Conservation (phyloP, 2,113 vertebrate species). For the Centrocercus urophasianus region DNA sequence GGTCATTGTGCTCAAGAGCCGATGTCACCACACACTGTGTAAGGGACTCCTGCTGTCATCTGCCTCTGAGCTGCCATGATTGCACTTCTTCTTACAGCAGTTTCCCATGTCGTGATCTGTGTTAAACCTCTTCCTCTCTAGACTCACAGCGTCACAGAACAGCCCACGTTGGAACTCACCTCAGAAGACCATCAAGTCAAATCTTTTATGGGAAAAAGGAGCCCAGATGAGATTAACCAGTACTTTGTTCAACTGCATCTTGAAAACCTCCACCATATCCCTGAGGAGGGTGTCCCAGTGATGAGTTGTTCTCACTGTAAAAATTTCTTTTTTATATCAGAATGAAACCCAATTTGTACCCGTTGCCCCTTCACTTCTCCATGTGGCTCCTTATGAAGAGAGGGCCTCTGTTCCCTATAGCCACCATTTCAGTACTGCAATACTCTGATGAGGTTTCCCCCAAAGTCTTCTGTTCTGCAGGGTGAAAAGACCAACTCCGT, state of each 20-base stretch:
- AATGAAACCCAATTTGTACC: not conserved
- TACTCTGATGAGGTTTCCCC: not conserved
- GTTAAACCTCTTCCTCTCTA: rapidly evolving
- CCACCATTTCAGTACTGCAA: not conserved
- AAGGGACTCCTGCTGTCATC: not conserved
- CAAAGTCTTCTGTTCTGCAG: not conserved
- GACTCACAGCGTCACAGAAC: not conserved
- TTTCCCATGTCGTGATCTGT: not conserved
- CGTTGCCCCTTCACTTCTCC: not conserved
- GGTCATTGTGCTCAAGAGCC: rapidly evolving
- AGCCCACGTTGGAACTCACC: not conserved
- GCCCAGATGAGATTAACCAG: not conserved
- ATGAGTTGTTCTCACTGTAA: not conserved
- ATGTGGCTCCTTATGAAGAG: not conserved
- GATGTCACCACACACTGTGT: rapidly evolving
- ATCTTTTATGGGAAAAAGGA: not conserved
- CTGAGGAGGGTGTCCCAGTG: not conserved
- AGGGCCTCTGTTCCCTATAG: not conserved
- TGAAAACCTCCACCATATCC: not conserved
- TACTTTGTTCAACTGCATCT: not conserved
- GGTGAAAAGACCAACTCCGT: not conserved
- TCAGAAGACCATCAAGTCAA: not conserved
- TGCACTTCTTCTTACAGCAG: not conserved
- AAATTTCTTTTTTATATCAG: not conserved
- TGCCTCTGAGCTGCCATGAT: rapidly evolving